Conservation (phyloP, 1,140 invertebrate genomes). For the Polyergus mexicanus region DNA sequence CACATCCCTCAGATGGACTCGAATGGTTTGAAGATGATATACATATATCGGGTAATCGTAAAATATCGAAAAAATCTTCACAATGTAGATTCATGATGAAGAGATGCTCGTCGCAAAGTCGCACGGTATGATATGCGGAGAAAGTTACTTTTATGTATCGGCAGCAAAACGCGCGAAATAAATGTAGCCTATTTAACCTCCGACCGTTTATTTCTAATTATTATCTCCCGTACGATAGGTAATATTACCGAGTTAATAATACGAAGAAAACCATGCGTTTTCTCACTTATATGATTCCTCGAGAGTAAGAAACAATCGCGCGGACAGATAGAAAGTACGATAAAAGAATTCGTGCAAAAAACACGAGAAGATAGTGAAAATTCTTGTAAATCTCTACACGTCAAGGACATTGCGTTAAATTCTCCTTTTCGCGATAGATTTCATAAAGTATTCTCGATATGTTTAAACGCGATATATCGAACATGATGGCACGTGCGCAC, state of each 20-base stretch:
- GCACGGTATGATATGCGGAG: constrained; percentile 3
- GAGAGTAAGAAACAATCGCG: constrained; percentile 35
- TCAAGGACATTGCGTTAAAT: constrained; percentile 8
- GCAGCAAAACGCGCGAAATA: constrained; percentile 36
- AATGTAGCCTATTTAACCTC: constrained; percentile 45
- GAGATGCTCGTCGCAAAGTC: no score
- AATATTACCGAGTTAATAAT: constrained; percentile 58
- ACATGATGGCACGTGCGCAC: background rate
- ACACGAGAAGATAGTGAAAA: constrained; percentile 38
- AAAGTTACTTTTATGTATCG: constrained; percentile 60
- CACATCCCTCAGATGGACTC: no score
- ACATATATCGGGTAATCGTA: no score
- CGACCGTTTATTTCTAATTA: constrained; percentile 54
- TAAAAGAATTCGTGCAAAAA: constrained; percentile 7
- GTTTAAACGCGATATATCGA: constrained; percentile 22
- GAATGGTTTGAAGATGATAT: no score
- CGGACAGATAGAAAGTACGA: constrained; percentile 54
- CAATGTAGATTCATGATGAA: background rate
- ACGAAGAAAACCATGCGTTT: constrained; percentile 43
- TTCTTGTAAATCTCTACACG: constrained; percentile 31
- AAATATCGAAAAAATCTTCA: background rate
- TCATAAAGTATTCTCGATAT: background rate
- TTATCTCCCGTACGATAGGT: constrained; percentile 19
- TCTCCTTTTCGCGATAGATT: background rate
- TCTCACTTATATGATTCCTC: constrained; percentile 34